These are phyloP conservation scores for Corythornis cristatus DNA, from an alignment of 2,113 vertebrate genomes.

Conservation along the genomic window DNA sequence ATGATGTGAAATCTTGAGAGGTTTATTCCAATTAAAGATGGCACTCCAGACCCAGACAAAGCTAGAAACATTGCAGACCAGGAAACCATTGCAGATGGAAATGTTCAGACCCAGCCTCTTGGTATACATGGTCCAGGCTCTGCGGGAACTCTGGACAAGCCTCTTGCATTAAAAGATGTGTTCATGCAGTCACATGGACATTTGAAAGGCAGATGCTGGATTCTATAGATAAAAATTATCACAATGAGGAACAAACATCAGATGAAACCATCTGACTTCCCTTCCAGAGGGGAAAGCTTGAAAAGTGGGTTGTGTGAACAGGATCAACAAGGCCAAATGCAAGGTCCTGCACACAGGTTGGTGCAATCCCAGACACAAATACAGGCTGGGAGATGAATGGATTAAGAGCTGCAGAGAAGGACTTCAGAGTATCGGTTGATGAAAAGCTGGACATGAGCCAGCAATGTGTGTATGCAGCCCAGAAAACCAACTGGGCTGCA, in stretches of 20 bases:
- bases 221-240: conserved; percentile 80
- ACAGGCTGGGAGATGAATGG: not conserved
- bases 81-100: conserved; percentile 82
- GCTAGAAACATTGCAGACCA: conserved; percentile 73
- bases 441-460: not conserved
- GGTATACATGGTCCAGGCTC: conserved; percentile 61
- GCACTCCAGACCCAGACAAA: conserved; percentile 70
- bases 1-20: conserved; percentile 85
- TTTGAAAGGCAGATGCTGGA: conserved; percentile 88
- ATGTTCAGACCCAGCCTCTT: conserved; percentile 86
- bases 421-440: not conserved
- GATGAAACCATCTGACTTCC: not conserved
- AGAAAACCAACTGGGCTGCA: not conserved
- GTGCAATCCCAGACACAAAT: not conserved
- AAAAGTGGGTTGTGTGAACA: not conserved
- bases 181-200: conserved; percentile 77
- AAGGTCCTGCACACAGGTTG: not conserved
- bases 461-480: not conserved
- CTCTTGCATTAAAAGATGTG: conserved; percentile 80
- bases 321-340: not conserved
- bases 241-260: conserved; percentile 70
- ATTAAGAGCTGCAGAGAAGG: not conserved
- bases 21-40: conserved; percentile 82
- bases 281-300: not conserved
- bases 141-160: conserved; percentile 71